Conservation (phyloP, 1,140 invertebrate genomes). For the Drosophila micromelanica region DNA sequence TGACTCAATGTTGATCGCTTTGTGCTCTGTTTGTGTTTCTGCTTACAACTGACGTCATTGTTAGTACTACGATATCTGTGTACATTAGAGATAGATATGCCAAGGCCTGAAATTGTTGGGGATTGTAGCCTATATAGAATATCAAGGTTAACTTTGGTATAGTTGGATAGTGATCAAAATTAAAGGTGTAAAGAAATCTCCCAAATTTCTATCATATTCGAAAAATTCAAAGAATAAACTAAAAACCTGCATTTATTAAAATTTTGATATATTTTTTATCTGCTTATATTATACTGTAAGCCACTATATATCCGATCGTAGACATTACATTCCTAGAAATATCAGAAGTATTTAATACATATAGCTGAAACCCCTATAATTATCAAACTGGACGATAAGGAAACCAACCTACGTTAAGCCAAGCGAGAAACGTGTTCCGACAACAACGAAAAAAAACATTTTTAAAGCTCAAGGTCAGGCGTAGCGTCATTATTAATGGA, state of each 20-base stretch:
- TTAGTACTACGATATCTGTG: background rate
- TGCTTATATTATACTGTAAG: no score
- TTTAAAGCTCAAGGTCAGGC: conserved; percentile 78
- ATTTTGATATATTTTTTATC: background rate
- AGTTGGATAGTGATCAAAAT: no score
- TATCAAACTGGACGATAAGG: conserved; percentile 53
- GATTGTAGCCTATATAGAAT: no score
- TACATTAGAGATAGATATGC: background rate
- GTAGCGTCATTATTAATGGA: conserved; percentile 81
- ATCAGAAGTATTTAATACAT: background rate
- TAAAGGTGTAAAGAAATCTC: no score
- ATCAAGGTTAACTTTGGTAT: no score
- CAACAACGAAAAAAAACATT: conserved; percentile 52
- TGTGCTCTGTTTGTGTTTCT: background rate
- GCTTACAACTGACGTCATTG: conserved; percentile 27
- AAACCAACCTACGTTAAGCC: conserved; percentile 33
- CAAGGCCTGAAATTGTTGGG: background rate
- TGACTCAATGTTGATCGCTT: conserved; percentile 3
- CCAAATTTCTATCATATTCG: no score
- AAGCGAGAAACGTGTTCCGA: conserved; percentile 62
- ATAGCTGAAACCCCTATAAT: background rate
- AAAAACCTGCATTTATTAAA: no score
- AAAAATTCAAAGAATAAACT: no score
- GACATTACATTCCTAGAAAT: background rate
- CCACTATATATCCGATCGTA: background rate